Evolutionary conservation across 2,888 invertebrate species (phyloP), one percentile per base, ranked within the genome.

Genomic region (Heliconius sara): DNA sequence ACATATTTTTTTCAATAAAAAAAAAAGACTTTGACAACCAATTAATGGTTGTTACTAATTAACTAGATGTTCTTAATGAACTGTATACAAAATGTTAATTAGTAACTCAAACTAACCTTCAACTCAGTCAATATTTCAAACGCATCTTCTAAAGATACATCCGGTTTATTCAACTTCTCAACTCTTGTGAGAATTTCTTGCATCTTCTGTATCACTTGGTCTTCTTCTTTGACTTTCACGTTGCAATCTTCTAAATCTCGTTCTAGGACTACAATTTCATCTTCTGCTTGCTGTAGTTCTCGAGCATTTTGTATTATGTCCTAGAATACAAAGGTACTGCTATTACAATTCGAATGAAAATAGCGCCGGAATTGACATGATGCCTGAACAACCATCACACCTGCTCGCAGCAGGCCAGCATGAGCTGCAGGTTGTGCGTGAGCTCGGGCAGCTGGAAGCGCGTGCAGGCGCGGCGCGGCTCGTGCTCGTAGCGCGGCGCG

Each of bases 401-500:
- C 95, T 99, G 98, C 92, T 99, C 99, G 81, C 99, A 98, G 95
- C 98, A 97, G 83, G 99, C 98, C 0, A 99, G 97, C 84, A 99
- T 95, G 22, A 99, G 94, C 89, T 98, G 97, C 66, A 99, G 94
- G 95, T 99, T 99, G 89, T 99, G 98, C 83, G 97, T 96, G 5
- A 99, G 96, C 91, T 99, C 99, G 0, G 99, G 99, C 83, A 99
- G 92, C 6, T 96, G 95, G 89, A 98, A 98, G 88, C 97, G 96
- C 1, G 96, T 95, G 83, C 96, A 96, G 81, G 96, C 96, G 84
- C 96, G 95, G 77, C 96, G 96, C 30, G 96, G 94, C 81, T 96
- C 96, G 86, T 96, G 96, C 84, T 97, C 97, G 88, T 89, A 97
- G 67, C 97, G 95, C 93, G 89, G 96, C 95, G 87, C 97, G 3